Evolutionary conservation across 2,113 vertebrate species (phyloP).

Genomic region (Tichodroma muraria): DNA sequence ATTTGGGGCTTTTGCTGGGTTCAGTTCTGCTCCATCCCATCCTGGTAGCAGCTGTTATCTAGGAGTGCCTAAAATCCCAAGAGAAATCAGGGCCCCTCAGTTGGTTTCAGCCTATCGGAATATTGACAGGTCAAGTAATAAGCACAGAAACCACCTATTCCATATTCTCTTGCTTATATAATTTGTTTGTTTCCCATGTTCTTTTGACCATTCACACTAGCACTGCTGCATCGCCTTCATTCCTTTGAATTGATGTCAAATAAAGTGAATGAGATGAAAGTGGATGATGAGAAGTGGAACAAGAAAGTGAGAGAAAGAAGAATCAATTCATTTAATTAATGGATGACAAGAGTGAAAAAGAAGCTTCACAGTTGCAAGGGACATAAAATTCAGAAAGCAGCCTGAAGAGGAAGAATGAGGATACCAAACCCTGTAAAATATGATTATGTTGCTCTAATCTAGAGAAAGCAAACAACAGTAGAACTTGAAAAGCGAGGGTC

Average conservation of each 20-base stretch:
- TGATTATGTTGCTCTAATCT: neutral
- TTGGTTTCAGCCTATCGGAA: neutral
- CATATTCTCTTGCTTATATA: neutral
- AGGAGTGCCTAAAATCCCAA: neutral
- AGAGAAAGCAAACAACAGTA: neutral
- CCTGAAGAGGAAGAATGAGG: neutral
- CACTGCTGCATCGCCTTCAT: neutral
- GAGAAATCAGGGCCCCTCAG: neutral
- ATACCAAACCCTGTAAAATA: neutral
- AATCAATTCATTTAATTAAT: neutral
- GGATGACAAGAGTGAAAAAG: neutral
- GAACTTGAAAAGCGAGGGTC: neutral
- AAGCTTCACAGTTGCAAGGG: neutral
- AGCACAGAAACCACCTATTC: neutral
- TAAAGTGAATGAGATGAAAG: neutral
- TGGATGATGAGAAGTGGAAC: neutral
- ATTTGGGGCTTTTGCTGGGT: neutral
- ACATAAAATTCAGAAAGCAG: neutral
- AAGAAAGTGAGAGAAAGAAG: neutral
- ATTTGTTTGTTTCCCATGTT: neutral
- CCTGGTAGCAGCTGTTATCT: neutral
- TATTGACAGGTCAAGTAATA: neutral
- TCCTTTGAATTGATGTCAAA: neutral
- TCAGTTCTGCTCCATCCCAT: neutral
- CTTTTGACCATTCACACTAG: neutral